Conservation (phyloP, 2,113 vertebrate species). For the Panthera tigris region DNA sequence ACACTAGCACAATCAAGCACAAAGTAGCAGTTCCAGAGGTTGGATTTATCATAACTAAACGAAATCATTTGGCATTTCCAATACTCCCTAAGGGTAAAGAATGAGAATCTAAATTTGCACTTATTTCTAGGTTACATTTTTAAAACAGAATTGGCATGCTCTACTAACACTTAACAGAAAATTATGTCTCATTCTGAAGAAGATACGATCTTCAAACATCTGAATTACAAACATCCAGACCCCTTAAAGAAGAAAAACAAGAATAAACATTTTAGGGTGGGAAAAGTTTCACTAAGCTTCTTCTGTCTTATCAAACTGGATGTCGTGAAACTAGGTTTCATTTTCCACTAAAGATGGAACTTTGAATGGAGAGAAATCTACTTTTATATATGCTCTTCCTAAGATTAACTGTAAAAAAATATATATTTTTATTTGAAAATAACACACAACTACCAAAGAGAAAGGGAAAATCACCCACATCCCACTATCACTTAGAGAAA, state of each 20-base stretch:
- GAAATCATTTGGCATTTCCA: not conserved
- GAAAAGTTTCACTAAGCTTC: not conserved
- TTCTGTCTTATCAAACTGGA: not conserved
- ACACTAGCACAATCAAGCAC: not conserved
- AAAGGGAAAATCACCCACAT: not conserved
- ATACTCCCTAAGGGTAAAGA: not conserved
- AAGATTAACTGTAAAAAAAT: not conserved
- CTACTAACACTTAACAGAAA: not conserved
- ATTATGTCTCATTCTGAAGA: not conserved
- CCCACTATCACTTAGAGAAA: not conserved
- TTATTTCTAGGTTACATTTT: not conserved
- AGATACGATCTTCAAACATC: not conserved
- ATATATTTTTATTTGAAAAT: not conserved
- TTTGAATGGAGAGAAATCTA: not conserved
- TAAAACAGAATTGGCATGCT: not conserved
- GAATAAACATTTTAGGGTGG: not conserved
- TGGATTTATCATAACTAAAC: not conserved
- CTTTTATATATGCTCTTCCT: not conserved
- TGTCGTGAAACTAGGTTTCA: not conserved
- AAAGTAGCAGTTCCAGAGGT: not conserved
- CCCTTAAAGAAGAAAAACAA: not conserved
- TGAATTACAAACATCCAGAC: not conserved
- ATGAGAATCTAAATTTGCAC: not conserved
- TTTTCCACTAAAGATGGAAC: not conserved
- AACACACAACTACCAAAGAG: not conserved